Base-by-base conservation (phyloP, 2,888 invertebrate genomes). In the Agrotis puta region DNA sequence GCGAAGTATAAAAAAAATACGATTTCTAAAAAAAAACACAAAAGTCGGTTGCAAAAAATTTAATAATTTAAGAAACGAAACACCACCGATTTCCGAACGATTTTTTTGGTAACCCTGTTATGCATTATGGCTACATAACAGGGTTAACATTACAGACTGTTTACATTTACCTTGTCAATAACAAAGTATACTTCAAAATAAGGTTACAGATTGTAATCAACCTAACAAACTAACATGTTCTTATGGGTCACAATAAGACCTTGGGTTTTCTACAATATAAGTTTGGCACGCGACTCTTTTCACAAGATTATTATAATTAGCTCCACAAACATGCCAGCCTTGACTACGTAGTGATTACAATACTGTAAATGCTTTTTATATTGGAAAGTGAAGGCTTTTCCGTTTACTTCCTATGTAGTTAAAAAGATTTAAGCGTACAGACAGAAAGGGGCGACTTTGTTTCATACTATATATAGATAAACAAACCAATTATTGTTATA, bases 241-340 rank as follows among this genome's bases (percentile, higher is more conserved):
- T 20, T 20, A 80, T 71, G 64, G 70, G 70, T 75, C 64, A 64
- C 9, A 45, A 16, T 53, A 24, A 18, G 56, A 45, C 79, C 79
- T 77, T 77, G 74, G 51, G 24, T 57, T 64, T 11, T 22, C 24
- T 50, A 74, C 74, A 69, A 79, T 64, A 58, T 62, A 39, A 64
- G 50, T 70, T 45, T 9, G 20, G 50, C 79, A 78, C 80, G 79
- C 79, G 45, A 75, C 63, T 48, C 18, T 57, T 74, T 59, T 47
- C 56, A 56, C n/a, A 22, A 70, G 66, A 76, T 79, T 79, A 70
- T 66, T 79, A 76, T 80, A 76, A 77, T 79, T 64, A 79, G 79
- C 47, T 70, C n/a, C 16, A 64, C 62, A 57, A 74, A 79, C 61
- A 61, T 64, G 56, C 16, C 20, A 64, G n/a, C 61, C 51, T 74